Conservation (phyloP, 2,888 invertebrate species). For the Harpalus rubripes region DNA sequence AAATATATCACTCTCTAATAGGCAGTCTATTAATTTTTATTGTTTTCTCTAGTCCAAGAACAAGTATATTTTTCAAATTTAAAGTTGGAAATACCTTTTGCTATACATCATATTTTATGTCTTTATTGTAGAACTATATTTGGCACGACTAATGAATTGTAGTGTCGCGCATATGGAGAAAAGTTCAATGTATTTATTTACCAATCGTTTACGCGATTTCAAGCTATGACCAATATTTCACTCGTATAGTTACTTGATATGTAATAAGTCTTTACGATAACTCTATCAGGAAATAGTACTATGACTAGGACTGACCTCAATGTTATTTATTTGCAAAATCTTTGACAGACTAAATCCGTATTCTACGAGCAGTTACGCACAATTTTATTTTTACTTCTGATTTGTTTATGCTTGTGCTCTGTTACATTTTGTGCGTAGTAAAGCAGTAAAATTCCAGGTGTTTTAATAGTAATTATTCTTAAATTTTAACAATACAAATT, state of each 20-base stretch:
- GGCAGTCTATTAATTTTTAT: constrained; percentile 1
- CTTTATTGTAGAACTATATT: constrained; percentile 32
- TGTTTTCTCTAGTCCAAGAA: not conserved
- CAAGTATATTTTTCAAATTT: not conserved
- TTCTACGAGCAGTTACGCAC: not conserved
- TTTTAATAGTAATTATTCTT: no score
- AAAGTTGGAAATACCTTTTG: constrained; percentile 36
- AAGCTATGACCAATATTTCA: constrained; percentile 2
- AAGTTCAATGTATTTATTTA: constrained; percentile 30
- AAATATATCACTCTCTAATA: constrained; percentile 14
- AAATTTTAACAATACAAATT: no score
- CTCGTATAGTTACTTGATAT: not conserved
- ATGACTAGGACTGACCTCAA: not conserved
- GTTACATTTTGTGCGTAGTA: no score
- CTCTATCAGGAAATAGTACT: not conserved
- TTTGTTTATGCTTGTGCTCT: no score
- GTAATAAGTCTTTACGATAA: not conserved
- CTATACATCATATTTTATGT: constrained; percentile 38
- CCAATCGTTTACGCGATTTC: not conserved
- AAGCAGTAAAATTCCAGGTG: no score
- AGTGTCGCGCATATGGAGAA: constrained; percentile 20
- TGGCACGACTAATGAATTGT: constrained; percentile 30
- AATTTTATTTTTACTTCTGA: not conserved
- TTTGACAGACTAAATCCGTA: not conserved
- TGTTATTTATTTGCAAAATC: not conserved